Conservation (phyloP, 2,888 invertebrate species). For the Bombylius major region DNA sequence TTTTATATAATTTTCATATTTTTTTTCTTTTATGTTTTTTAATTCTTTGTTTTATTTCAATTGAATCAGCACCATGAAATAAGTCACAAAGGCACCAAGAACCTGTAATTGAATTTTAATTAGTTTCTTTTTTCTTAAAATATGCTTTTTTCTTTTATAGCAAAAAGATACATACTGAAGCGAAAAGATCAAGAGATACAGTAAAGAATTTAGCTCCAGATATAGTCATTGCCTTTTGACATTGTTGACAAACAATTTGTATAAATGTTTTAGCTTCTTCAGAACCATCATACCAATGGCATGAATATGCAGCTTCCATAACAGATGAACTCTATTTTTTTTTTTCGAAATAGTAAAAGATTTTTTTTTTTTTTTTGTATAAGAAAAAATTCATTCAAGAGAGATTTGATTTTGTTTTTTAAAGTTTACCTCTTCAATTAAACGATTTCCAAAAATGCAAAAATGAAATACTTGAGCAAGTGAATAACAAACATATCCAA, state of each 20-base stretch:
- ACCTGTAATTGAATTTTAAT: slow-evolving; percentile 43
- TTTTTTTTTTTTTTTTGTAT: background rate
- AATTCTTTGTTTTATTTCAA: slow-evolving; percentile 47
- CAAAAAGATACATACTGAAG: slow-evolving; percentile 48
- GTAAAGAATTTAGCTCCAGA: slow-evolving; percentile 85
- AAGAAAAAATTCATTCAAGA: no score
- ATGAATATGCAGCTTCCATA: slow-evolving; percentile 83
- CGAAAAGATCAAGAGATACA: slow-evolving; percentile 74
- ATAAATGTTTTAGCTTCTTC: slow-evolving; percentile 85
- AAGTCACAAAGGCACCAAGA: slow-evolving; percentile 75
- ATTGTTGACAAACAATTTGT: slow-evolving; percentile 82
- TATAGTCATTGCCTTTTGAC: slow-evolving; percentile 79
- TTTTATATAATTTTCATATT: no score
- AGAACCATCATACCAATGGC: slow-evolving; percentile 83
- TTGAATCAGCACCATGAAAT: slow-evolving; percentile 86
- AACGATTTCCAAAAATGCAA: slow-evolving; percentile 73
- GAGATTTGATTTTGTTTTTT: background rate
- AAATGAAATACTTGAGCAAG: slow-evolving; percentile 77
- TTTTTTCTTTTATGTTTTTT: no score
- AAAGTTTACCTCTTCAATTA: slow-evolving; percentile 65
- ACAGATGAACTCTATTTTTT: slow-evolving; percentile 68
- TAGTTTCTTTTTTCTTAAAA: background rate
- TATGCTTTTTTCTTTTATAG: background rate
- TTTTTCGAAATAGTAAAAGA: slow-evolving; percentile 10
- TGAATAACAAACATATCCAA: slow-evolving; percentile 69